Evolutionary conservation across 2,113 vertebrate genomes (phyloP).

Genomic region (Balaeniceps rex): DNA sequence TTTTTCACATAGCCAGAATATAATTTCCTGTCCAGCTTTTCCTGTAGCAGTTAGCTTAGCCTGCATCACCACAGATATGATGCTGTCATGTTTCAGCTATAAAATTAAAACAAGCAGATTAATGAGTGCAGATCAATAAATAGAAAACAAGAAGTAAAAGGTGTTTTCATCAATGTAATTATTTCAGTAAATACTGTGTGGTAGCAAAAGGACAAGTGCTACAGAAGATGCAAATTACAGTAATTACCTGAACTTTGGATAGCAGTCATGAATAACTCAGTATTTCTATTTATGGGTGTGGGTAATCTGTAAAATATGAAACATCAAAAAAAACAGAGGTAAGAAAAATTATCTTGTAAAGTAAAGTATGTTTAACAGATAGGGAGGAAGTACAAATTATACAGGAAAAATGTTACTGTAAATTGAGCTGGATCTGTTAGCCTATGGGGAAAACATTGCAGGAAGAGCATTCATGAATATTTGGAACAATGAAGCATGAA

Average conservation of each 20-base stretch:
- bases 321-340: background rate
- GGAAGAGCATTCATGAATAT: background rate
- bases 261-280: background rate
- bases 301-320: background rate
- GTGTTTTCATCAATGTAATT: background rate
- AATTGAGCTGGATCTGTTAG: background rate
- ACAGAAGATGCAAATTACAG: background rate
- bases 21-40: background rate
- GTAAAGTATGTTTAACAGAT: background rate
- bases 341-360: background rate
- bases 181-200: background rate
- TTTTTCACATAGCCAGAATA: background rate
- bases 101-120: background rate
- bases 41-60: background rate
- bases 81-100: background rate
- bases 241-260: background rate
- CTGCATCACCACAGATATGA: accelerated
- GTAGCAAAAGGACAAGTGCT: background rate
- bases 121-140: background rate
- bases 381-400: background rate
- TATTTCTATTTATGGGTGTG: background rate
- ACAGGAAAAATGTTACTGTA: background rate
- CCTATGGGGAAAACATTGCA: background rate
- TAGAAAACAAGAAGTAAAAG: background rate
- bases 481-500: background rate